Evolutionary conservation across 2,888 invertebrate genomes (phyloP), one percentile per base, ranked within the genome.

Genomic region (Dendrolimus houi): DNA sequence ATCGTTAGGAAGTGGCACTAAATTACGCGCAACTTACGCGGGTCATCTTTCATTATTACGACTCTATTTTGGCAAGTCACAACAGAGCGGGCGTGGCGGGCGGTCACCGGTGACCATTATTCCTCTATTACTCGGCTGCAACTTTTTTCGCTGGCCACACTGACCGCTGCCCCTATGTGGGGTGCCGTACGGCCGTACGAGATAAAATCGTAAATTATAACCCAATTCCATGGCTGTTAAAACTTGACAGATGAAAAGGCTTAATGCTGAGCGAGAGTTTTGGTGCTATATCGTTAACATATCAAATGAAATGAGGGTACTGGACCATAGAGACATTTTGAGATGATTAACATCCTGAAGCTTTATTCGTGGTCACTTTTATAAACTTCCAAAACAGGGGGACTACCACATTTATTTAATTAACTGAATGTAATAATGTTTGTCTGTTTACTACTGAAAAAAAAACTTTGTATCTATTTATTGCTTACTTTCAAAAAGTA

Each of bases 121-220:
- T 72, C 79, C 72, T 79, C 74, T 79, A 77, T 75, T 77, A 74
- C 77, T 70, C 72, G 71, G 71, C 65, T 78, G 75, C 71, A 73
- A 71, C 75, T 81, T 87, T 87, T 86, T 87, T 85, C 79, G 75
- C 71, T 74, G 75, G 76, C 78, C 78, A 76, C 74, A 72, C 81
- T 85, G 85, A 85, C 84, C 86, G 75, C 81, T 84, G 82, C 89
- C 89, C 89, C 87, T 83, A 88, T 89, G 83, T 79, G 73, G 83
- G 83, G 84, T 81, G 79, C 79, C 79, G 69, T 70, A 58, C 71
- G 80, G 79, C 79, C 79, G 69, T 70, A 58, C 71, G 80, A 87
- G 89, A 90, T 90, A 88, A 88, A 86, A 89, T 90, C 87, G 83
- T 90, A 90, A 90, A 90, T 90, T 89, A 90, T 87, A 87, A 87